Conservation (phyloP, 2,797 vertebrate species). For the Artibeus jamaicensis region DNA sequence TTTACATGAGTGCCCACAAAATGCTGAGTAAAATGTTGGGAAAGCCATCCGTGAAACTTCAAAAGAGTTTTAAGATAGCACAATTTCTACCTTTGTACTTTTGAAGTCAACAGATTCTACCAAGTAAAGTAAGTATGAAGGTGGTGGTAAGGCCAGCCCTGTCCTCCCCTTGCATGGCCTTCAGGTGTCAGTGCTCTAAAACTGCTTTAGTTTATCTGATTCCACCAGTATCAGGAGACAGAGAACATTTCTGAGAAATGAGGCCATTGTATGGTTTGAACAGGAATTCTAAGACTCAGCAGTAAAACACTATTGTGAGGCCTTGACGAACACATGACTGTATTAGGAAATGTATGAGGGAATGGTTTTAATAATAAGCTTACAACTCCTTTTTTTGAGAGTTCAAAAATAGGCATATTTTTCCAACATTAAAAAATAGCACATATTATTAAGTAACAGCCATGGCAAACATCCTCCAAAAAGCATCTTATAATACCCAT, state of each 20-base stretch:
- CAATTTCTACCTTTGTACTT: neutral
- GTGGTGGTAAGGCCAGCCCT: neutral
- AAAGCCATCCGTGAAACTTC: neutral
- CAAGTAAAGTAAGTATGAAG: neutral
- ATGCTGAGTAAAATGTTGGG: neutral
- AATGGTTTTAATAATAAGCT: constrained; percentile 52
- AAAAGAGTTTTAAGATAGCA: neutral
- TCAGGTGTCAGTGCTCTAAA: neutral
- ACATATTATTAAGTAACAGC: constrained; percentile 60
- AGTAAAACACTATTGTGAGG: neutral
- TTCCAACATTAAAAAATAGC: constrained; percentile 47
- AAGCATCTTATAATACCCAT: constrained; percentile 68
- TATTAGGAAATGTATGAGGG: constrained; percentile 65
- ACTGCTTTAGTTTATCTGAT: neutral
- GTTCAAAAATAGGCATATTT: constrained; percentile 33
- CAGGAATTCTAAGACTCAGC: neutral
- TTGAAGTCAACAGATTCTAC: neutral
- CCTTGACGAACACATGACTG: constrained; percentile 26
- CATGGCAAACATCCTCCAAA: constrained; percentile 5
- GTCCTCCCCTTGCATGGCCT: neutral
- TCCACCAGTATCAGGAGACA: neutral
- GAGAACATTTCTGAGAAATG: neutral
- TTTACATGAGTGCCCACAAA: neutral
- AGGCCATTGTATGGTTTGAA: neutral
- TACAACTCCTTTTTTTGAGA: neutral